phyloP scores from a whole-genome alignment of 2,888 invertebrate genomes.

The Plebejus argus region DNA sequence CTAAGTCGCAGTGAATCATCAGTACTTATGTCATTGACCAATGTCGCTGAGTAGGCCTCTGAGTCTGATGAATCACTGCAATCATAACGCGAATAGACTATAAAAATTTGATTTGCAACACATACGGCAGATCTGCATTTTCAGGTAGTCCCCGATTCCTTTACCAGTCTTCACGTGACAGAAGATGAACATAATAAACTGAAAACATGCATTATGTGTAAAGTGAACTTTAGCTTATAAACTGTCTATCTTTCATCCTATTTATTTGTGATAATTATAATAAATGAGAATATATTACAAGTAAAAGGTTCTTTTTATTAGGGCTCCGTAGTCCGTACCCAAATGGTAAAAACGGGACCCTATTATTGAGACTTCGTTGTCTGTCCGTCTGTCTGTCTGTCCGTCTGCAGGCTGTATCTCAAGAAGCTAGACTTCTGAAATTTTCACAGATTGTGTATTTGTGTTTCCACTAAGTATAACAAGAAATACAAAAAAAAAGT shows the following conservation, averaged over 20 bases:
- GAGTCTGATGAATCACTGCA: background rate
- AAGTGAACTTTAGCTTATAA: slow-evolving; percentile 57
- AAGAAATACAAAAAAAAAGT: too few species aligned
- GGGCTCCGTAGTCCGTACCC: too few species aligned
- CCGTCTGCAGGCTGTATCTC: too few species aligned
- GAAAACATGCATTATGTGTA: slow-evolving; percentile 45
- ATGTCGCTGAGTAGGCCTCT: too few species aligned
- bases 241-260: slow-evolving; percentile 34
- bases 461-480: too few species aligned
- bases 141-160: slow-evolving; percentile 64
- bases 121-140: slow-evolving; percentile 48
- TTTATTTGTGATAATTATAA: background rate
- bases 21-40: too few species aligned
- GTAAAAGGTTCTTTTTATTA: background rate
- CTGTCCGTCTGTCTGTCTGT: too few species aligned
- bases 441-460: too few species aligned
- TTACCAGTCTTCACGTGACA: slow-evolving; percentile 44
- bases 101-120: background rate
- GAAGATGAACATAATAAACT: slow-evolving; percentile 45
- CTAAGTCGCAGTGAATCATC: too few species aligned
- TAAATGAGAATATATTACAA: background rate
- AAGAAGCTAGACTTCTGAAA: too few species aligned
- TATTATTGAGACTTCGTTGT: too few species aligned
- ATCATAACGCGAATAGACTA: background rate
- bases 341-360: too few species aligned